A percentile compares a stretch with the other conserved stretches of the same genome.
phyloP scores from a whole-genome alignment of 2,113 vertebrate species.

The Genyomyrus donnyi region DNA sequence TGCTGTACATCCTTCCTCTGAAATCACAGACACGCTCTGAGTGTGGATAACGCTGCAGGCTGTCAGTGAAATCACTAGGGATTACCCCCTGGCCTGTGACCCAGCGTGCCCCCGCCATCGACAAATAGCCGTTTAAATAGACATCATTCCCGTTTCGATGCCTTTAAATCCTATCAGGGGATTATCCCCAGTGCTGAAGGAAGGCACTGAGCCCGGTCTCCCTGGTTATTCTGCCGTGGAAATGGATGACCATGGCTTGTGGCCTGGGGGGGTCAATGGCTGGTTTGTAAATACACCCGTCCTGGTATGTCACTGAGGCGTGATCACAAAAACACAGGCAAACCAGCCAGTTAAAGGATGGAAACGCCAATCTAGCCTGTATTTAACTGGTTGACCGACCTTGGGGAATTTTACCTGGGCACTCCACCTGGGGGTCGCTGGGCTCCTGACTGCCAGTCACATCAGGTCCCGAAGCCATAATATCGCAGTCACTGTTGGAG shows the following conservation, averaged over 20 bases:
- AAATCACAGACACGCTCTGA: not conserved
- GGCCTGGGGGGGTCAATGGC: slow-evolving; percentile 18
- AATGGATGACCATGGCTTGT: not conserved
- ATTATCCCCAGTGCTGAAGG: slow-evolving; percentile 27
- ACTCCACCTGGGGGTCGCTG: slow-evolving; percentile 61
- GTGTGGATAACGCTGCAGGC: not conserved
- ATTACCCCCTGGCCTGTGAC: slow-evolving; percentile 1
- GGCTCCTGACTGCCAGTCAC: slow-evolving; percentile 50
- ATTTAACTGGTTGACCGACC: not conserved
- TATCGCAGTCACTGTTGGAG: slow-evolving; percentile 61
- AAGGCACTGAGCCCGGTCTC: slow-evolving; percentile 23
- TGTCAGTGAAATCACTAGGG: not conserved
- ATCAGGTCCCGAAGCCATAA: slow-evolving; percentile 66
- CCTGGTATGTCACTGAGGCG: slow-evolving; percentile 16
- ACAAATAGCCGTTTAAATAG: slow-evolving; percentile 19
- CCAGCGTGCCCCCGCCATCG: not conserved
- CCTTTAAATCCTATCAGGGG: slow-evolving; percentile 30
- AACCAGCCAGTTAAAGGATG: not conserved
- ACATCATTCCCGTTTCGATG: slow-evolving; percentile 19
- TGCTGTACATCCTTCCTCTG: not conserved
- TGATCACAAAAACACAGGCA: not conserved
- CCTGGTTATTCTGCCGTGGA: not conserved
- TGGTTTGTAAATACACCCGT: not conserved
- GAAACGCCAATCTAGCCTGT: not conserved
- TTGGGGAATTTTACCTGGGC: slow-evolving; percentile 57